A percentile compares a stretch with the other conserved stretches of the same genome.
These are phyloP conservation scores for Drosophila anomalata DNA, from an alignment of 2,888 invertebrate species.

Conservation along the genomic window DNA sequence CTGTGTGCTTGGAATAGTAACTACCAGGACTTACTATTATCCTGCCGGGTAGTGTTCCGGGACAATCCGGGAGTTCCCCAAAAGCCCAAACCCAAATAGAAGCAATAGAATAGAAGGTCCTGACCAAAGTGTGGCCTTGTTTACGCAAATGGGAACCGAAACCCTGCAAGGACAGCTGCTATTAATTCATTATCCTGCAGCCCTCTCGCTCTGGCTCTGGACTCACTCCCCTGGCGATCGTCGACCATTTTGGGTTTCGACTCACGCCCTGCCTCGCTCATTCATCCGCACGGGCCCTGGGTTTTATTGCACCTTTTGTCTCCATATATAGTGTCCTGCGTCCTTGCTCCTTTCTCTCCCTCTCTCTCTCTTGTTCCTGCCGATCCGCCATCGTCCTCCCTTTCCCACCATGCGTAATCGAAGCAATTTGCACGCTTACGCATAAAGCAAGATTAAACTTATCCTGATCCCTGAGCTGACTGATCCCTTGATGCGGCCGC, in stretches of 20 bases:
- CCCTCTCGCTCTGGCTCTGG: neutral
- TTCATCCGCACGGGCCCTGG: slow-evolving; percentile 52
- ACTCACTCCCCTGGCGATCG: slow-evolving; percentile 17
- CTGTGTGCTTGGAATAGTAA: too few species aligned
- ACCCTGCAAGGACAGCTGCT: slow-evolving; percentile 51
- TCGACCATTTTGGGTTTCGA: slow-evolving; percentile 61
- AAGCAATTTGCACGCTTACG: slow-evolving; percentile 78
- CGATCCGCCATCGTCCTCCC: slow-evolving; percentile 1
- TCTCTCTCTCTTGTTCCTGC: slow-evolving; percentile 14
- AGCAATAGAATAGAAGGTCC: neutral
- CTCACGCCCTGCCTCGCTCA: slow-evolving; percentile 70
- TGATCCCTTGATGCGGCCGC: slow-evolving; percentile 64
- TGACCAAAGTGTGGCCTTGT: slow-evolving; percentile 65
- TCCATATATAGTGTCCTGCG: slow-evolving; percentile 2
- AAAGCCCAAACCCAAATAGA: slow-evolving; percentile 31
- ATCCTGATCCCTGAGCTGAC: slow-evolving; percentile 68
- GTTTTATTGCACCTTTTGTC: slow-evolving; percentile 79
- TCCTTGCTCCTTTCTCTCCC: slow-evolving; percentile 33
- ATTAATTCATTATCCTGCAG: neutral
- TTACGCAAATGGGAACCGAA: slow-evolving; percentile 47
- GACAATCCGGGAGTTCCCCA: neutral
- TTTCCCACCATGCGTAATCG: slow-evolving; percentile 61
- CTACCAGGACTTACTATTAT: neutral
- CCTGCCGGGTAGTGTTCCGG: slow-evolving; percentile 18
- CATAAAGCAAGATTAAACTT: slow-evolving; percentile 82